These are phyloP conservation scores for Sebastes kiyomatsui DNA, from an alignment of 2,797 vertebrate genomes.

Conservation along the genomic window DNA sequence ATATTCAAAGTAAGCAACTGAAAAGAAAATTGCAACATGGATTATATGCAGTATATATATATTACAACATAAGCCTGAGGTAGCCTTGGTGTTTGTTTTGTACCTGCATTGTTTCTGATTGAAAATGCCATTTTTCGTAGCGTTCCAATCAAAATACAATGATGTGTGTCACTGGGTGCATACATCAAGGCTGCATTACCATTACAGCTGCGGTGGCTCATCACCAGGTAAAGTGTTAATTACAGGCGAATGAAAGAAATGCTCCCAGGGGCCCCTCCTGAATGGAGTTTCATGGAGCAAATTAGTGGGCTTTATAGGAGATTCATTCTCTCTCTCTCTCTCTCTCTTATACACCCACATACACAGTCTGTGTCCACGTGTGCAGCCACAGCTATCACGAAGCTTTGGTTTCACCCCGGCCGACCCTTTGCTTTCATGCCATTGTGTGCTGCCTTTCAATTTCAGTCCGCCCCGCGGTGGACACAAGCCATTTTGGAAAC, in stretches of 20 bases:
- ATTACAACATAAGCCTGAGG: neutral
- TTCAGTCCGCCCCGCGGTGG: constrained; percentile 38
- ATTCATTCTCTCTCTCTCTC: constrained; percentile 27
- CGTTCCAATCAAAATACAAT: constrained; percentile 30
- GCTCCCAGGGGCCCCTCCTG: constrained; percentile 39
- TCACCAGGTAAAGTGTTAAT: constrained; percentile 63
- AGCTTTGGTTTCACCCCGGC: constrained; percentile 41
- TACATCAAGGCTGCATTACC: constrained; percentile 46
- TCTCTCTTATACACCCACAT: neutral
- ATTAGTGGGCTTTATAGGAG: constrained; percentile 26
- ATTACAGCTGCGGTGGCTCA: constrained; percentile 22
- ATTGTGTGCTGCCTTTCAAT: constrained; percentile 58
- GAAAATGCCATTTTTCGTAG: constrained; percentile 19
- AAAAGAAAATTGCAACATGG: neutral
- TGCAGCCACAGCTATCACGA: constrained; percentile 46
- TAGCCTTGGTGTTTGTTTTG: neutral
- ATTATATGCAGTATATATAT: neutral
- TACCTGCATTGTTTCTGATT: constrained; percentile 29
- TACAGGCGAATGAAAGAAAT: constrained; percentile 51
- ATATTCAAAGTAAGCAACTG: neutral
- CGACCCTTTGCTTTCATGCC: constrained; percentile 44
- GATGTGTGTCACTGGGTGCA: constrained; percentile 18
- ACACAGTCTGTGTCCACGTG: neutral
- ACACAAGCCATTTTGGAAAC: constrained; percentile 57
- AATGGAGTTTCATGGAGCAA: constrained; percentile 39